A percentile compares a stretch with the other conserved stretches of the same genome.
These are phyloP conservation scores for Erpornis zantholeuca DNA, from an alignment of 2,113 vertebrate genomes.

Conservation along the genomic window DNA sequence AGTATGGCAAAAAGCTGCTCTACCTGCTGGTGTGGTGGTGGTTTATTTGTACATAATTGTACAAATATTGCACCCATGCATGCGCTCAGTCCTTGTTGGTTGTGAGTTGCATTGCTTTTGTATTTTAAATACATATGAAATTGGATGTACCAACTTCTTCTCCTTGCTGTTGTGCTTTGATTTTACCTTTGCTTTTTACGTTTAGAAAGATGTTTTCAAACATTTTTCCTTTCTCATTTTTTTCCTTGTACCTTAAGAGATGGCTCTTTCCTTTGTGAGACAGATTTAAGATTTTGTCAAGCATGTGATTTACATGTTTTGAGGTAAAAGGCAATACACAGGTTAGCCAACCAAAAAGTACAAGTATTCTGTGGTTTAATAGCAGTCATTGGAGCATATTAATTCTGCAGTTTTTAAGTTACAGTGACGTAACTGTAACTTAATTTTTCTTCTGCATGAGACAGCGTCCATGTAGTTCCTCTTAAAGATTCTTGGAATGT, in stretches of 20 bases:
- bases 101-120: rapidly evolving
- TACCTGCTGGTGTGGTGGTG: not conserved
- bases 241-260: not conserved
- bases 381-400: not conserved
- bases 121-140: not conserved
- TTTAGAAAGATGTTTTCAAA: not conserved
- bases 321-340: not conserved
- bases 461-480: not conserved
- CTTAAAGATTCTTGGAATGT: not conserved
- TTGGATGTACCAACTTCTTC: rapidly evolving
- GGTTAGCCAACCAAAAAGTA: not conserved
- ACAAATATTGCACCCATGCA: rapidly evolving
- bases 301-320: not conserved
- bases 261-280: not conserved
- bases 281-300: not conserved
- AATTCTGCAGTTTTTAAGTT: not conserved
- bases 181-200: not conserved
- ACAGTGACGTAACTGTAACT: rapidly evolving
- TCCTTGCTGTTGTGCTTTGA: not conserved
- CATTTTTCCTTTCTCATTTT: not conserved
- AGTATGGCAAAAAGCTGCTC: not conserved
- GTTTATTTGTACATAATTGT: not conserved
- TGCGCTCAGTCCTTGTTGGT: not conserved
- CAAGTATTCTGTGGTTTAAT: not conserved
- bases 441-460: not conserved